Conservation (phyloP, 2,888 invertebrate species). For the Villa cingulata region DNA sequence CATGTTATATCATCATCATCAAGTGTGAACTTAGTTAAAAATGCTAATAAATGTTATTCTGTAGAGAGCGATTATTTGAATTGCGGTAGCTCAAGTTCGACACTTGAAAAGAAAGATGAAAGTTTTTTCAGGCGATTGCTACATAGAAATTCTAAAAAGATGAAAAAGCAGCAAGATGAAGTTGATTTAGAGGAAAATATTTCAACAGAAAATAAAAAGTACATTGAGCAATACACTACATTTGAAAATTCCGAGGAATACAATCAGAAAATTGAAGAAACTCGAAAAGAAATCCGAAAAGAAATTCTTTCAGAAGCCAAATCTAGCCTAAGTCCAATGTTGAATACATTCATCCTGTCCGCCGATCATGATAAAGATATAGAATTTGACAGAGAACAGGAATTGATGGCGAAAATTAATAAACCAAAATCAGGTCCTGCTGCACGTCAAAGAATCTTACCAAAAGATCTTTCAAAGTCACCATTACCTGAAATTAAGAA, state of each 20-base stretch:
- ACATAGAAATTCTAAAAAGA: constrained; percentile 48
- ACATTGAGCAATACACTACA: constrained; percentile 6
- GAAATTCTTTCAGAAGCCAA: constrained; percentile 41
- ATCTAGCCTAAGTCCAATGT: constrained; percentile 32
- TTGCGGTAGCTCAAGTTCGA: constrained; percentile 3
- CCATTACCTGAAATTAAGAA: constrained; percentile 2
- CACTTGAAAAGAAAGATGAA: constrained; percentile 33
- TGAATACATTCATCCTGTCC: constrained; percentile 22
- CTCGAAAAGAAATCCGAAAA: constrained; percentile 33
- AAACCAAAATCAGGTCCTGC: constrained; percentile 39
- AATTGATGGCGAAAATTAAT: constrained; percentile 26
- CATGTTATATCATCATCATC: too few species aligned
- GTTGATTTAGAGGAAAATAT: constrained; percentile 8
- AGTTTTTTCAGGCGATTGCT: constrained; percentile 51
- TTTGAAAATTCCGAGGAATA: constrained; percentile 15
- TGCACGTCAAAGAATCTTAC: constrained; percentile 42
- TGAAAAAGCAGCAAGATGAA: constrained; percentile 18
- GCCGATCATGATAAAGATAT: constrained; percentile 28
- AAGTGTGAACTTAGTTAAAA: constrained; percentile 8
- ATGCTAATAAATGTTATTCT: constrained; percentile 4
- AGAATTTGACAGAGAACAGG: constrained; percentile 26
- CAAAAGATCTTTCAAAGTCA: constrained; percentile 40
- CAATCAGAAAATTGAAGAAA: constrained; percentile 20
- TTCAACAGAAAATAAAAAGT: constrained; percentile 8
- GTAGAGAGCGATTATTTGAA: background rate